Base-by-base conservation (phyloP, 2,888 invertebrate species). In the Macrosoma leucophasiata region DNA sequence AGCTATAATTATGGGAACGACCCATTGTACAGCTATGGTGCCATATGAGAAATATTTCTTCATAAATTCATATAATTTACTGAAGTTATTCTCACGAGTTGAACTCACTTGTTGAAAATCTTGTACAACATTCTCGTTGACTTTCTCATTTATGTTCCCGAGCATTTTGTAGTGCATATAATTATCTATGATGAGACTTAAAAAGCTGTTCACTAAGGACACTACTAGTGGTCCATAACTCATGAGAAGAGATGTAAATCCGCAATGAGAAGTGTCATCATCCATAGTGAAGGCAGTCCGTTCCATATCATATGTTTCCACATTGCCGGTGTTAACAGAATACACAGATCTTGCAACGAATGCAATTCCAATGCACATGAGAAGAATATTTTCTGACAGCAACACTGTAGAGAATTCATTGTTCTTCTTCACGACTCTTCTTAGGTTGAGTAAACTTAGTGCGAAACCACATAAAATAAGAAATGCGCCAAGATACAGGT, bases 131-230 rank as follows among this genome's bases (percentile, higher is more conserved):
- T 66, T 70, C 35, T 72, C 69, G 11, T 72, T 63, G 33, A 73
- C 68, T 35, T 59, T 60, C 13, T 43, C 52, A 34, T 71, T 67
- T 1, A 56, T 53, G 15, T 69, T 62, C 8, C 52, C 46, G 17
- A 79, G 38, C 58, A 76, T 69, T 53, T 49, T 68, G 42, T 78
- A 81, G 48, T 81, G 77, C 68, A 81, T 64, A 35, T 78, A 82
- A 48, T 81, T 81, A 35, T 82, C 74, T 34, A 84, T 74, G 1
- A 81, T 51, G 1, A 82, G 54, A 30, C 66, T 76, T 6, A 79
- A 19, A 43, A 84, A 84, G 43, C 81, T 82, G 41, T 84, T 84
- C 0, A 81, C 75, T 22, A 81, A 49, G 3, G 84, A 73, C 14
- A 77, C 54, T 13, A 81, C 62, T 9, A 77, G 39, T 1, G 82